These are phyloP conservation scores for Triplophysa tibetana DNA, from an alignment of 2,113 vertebrate species.

Conservation along the genomic window DNA sequence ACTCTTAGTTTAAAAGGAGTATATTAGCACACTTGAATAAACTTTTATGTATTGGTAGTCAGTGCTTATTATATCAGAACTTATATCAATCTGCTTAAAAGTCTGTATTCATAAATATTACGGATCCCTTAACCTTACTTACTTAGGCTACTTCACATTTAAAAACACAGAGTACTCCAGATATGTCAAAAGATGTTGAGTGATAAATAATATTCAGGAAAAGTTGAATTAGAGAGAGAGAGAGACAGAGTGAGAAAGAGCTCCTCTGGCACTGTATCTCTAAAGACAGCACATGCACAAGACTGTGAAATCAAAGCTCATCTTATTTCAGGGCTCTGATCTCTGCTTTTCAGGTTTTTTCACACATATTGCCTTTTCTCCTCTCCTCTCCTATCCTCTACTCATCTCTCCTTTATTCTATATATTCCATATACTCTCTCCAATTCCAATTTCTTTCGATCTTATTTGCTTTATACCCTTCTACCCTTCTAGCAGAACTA, in stretches of 20 bases:
- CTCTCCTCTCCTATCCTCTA: not conserved
- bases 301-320: conserved; percentile 55
- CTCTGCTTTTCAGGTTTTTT: conserved; percentile 39
- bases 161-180: too few species aligned
- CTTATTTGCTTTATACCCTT: conserved; percentile 28
- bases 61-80: too few species aligned
- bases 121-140: too few species aligned
- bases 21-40: too few species aligned
- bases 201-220: conserved; percentile 14
- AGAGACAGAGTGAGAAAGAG: not conserved
- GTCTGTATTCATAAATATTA: too few species aligned
- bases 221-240: not conserved
- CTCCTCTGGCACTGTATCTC: conserved; percentile 49
- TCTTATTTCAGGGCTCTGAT: conserved; percentile 38
- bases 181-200: not conserved
- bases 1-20: too few species aligned
- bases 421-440: not conserved
- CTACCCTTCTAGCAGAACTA: conserved; percentile 4
- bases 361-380: conserved; percentile 36
- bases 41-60: too few species aligned
- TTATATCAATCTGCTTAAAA: too few species aligned
- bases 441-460: not conserved
- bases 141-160: too few species aligned
- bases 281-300: conserved; percentile 43
- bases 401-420: not conserved